These are phyloP conservation scores for Mionectes macconnelli DNA, from an alignment of 2,113 vertebrate genomes.

Conservation along the genomic window DNA sequence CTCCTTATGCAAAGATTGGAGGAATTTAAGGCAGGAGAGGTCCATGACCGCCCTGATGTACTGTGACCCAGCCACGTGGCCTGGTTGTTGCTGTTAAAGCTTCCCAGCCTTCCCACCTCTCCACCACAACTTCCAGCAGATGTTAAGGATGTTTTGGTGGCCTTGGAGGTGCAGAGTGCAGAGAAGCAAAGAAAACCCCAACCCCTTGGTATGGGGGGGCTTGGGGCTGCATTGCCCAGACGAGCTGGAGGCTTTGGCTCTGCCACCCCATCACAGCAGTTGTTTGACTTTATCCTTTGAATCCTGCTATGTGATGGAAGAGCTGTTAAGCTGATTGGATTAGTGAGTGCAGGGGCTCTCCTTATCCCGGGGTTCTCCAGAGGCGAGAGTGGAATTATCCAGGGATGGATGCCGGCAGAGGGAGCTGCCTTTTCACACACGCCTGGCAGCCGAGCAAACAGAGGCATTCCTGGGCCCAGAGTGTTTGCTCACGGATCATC, in stretches of 20 bases:
- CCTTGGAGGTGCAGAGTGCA: not conserved
- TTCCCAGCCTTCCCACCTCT: not conserved
- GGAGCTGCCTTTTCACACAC: conserved; percentile 8
- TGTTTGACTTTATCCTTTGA: not conserved
- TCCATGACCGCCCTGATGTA: not conserved
- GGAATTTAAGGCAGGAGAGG: not conserved
- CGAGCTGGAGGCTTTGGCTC: not conserved
- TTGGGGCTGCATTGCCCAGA: accelerated
- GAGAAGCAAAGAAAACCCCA: not conserved
- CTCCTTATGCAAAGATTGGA: not conserved
- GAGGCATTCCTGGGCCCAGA: not conserved
- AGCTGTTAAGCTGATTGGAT: not conserved
- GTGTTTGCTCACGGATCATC: not conserved
- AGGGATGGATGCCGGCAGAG: not conserved
- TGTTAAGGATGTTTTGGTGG: not conserved
- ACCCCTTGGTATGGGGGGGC: not conserved
- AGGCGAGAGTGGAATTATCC: not conserved
- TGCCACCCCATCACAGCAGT: accelerated
- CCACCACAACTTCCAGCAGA: not conserved
- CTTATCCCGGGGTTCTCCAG: accelerated
- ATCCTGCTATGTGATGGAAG: not conserved
- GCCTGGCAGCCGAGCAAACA: not conserved
- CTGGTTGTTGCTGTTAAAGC: not conserved
- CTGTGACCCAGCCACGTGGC: accelerated
- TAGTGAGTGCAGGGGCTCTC: not conserved